A percentile compares a stretch with the other conserved stretches of the same genome.
phyloP scores from a whole-genome alignment of 2,113 vertebrate species.

The Chionis minor region DNA sequence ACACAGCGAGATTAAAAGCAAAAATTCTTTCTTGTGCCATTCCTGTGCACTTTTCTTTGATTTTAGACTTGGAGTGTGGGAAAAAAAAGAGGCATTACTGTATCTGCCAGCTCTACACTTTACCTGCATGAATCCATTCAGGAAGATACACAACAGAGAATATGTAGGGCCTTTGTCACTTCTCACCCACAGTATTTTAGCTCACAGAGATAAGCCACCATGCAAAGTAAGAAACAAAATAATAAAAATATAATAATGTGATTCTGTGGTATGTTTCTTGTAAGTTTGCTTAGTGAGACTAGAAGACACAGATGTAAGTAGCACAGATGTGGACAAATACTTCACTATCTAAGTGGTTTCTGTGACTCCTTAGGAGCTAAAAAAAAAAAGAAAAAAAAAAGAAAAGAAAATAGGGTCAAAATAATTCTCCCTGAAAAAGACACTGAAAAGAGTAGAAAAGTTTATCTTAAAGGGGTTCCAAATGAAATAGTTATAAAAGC shows the following conservation, averaged over 20 bases:
- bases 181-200: neutral
- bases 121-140: neutral
- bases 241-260: neutral
- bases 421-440: neutral
- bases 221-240: neutral
- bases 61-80: neutral
- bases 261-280: neutral
- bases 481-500: neutral
- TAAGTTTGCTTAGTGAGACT: neutral
- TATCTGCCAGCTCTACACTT: neutral
- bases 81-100: neutral
- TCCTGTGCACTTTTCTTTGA: neutral
- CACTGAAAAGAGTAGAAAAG: neutral
- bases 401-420: neutral
- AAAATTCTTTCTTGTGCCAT: neutral
- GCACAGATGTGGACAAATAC: neutral
- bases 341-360: neutral
- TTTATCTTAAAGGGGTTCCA: neutral
- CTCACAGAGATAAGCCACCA: neutral
- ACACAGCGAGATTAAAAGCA: rapidly evolving
- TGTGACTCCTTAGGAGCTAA: neutral
- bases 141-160: neutral
- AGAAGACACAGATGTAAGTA: neutral
- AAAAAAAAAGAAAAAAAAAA: neutral
- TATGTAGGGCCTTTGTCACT: neutral